Conservation (phyloP, 2,113 vertebrate genomes). For the Odocoileus hemionus region DNA sequence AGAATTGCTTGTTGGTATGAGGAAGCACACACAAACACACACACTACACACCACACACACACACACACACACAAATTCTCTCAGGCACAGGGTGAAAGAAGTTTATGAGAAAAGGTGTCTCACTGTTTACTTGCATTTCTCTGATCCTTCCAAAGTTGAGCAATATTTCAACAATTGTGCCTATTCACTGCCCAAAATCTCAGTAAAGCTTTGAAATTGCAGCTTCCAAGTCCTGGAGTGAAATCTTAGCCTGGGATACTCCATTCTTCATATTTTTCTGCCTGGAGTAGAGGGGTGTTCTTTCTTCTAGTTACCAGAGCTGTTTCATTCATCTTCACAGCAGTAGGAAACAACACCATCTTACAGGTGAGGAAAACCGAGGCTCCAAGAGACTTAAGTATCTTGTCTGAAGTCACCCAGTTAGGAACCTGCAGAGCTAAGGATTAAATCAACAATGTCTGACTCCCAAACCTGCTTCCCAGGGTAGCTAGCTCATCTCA, state of each 20-base stretch:
- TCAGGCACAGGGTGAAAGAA: neutral
- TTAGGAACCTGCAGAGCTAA: neutral
- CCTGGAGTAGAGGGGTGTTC: neutral
- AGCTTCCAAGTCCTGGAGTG: neutral
- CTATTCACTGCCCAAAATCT: neutral
- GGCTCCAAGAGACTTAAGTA: neutral
- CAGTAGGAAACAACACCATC: neutral
- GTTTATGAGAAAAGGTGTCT: neutral
- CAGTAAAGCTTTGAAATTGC: neutral
- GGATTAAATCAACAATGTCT: neutral
- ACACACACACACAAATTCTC: neutral
- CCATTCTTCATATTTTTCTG: neutral
- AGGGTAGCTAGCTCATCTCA: neutral
- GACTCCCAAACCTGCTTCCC: neutral
- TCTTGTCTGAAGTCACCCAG: neutral
- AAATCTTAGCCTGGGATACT: neutral
- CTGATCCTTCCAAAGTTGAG: neutral
- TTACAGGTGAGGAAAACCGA: neutral
- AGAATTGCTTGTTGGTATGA: neutral
- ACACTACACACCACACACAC: neutral
- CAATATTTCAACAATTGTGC: neutral
- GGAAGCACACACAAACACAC: neutral
- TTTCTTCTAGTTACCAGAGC: neutral
- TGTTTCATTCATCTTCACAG: neutral
- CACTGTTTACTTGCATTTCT: neutral